Evolutionary conservation across 2,797 vertebrate genomes (phyloP).

Genomic region (Manis pentadactyla): DNA sequence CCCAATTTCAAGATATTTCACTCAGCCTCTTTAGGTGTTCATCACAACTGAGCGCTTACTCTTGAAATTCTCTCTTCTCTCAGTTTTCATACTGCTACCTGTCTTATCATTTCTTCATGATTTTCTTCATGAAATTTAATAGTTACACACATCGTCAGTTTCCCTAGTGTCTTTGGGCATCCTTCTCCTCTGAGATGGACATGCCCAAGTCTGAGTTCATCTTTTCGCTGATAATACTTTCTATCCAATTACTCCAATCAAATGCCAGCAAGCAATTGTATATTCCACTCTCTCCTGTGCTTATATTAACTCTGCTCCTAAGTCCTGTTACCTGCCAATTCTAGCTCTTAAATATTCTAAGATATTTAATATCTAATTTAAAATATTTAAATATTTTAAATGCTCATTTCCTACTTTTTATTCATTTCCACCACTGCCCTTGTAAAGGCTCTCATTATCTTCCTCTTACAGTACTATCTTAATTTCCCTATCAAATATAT

Average conservation of each 20-base stretch:
- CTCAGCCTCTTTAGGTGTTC: not conserved
- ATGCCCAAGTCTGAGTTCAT: not conserved
- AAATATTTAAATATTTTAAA: slow-evolving; percentile 25
- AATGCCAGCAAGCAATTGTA: not conserved
- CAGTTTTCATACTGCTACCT: not conserved
- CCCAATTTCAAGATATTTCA: not conserved
- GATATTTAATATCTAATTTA: too few species aligned
- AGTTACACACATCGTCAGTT: not conserved
- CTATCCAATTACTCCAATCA: not conserved
- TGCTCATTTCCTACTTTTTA: slow-evolving; percentile 2
- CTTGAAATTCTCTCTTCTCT: not conserved
- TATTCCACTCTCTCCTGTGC: not conserved
- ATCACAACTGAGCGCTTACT: not conserved
- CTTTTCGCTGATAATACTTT: not conserved
- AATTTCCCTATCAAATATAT: not conserved
- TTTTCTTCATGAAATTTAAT: not conserved
- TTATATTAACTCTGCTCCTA: not conserved
- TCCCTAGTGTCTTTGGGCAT: not conserved
- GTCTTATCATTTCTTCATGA: not conserved
- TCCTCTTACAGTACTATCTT: not conserved
- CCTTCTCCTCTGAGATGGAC: not conserved
- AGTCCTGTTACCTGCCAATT: not conserved
- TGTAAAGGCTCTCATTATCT: not conserved
- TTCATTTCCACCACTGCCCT: not conserved
- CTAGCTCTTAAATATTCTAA: slow-evolving; percentile 53